These are phyloP conservation scores for Pseudomyrmex concolor DNA, from an alignment of 1,140 invertebrate species.

Conservation along the genomic window DNA sequence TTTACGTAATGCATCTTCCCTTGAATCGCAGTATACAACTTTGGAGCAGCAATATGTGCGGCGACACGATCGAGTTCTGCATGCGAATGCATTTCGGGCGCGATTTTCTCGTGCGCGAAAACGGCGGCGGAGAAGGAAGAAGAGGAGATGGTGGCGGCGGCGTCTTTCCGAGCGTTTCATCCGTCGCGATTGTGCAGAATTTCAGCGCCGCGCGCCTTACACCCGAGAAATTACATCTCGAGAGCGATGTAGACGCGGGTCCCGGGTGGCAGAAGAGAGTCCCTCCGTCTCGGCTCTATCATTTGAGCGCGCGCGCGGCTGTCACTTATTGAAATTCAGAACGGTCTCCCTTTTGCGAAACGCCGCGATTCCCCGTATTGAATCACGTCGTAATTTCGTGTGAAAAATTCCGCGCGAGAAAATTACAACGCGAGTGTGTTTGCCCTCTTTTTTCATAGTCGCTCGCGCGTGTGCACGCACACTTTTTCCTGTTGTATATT, in stretches of 20 bases:
- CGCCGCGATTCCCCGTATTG: constrained; percentile 38
- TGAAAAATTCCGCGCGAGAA: constrained; percentile 28
- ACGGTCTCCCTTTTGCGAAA: constrained; percentile 20
- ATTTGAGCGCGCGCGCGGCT: constrained; percentile 21
- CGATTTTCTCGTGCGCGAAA: constrained; percentile 38
- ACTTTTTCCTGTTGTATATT: background rate
- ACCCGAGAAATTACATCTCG: constrained; percentile 59
- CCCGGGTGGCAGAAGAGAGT: background rate
- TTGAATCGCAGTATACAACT: constrained; percentile 55
- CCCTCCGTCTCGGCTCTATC: background rate
- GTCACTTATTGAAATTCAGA: constrained; percentile 60
- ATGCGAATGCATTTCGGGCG: constrained; percentile 53
- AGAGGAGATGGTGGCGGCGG: background rate
- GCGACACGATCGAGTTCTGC: constrained; percentile 52
- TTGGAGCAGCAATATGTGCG: constrained; percentile 49
- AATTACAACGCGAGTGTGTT: constrained; percentile 23
- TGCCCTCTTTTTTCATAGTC: background rate
- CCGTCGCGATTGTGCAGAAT: constrained; percentile 54
- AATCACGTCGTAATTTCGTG: constrained; percentile 54
- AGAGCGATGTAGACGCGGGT: constrained; percentile 23
- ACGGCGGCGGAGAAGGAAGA: background rate
- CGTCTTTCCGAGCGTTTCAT: constrained; percentile 53
- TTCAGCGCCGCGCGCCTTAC: constrained; percentile 44
- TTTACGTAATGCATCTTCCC: constrained; percentile 54
- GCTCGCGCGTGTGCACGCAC: no score